A percentile compares a stretch with the other conserved stretches of the same genome.
phyloP scores from a whole-genome alignment of 1,140 invertebrate genomes.

The Drosophila seguyi region DNA sequence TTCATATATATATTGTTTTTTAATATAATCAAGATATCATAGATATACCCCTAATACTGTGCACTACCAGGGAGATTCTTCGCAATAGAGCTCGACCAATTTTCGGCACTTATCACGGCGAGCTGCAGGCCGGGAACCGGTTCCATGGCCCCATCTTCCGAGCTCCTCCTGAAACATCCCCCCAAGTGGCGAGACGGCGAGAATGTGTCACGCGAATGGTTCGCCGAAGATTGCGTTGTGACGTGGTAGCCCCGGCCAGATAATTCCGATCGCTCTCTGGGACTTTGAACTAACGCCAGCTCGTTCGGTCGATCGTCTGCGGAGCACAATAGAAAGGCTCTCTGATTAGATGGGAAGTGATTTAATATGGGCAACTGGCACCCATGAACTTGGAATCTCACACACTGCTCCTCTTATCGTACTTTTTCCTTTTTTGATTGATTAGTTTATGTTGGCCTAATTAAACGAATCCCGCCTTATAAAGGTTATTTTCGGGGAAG shows the following conservation, averaged over 20 bases:
- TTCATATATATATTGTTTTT: no score
- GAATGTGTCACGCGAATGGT: constrained; percentile 76
- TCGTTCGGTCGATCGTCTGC: constrained; percentile 12
- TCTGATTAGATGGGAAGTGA: constrained; percentile 50
- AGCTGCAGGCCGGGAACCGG: constrained; percentile 49
- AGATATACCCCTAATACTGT: neutral
- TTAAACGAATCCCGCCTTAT: constrained; percentile 32
- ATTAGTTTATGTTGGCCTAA: constrained; percentile 56
- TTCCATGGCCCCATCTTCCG: constrained; percentile 24
- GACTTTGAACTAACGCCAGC: constrained; percentile 64
- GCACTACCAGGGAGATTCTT: neutral
- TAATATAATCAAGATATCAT: neutral
- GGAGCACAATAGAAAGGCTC: constrained; percentile 44
- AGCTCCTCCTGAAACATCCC: constrained; percentile 7
- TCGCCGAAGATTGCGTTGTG: constrained; percentile 50
- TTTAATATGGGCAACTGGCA: constrained; percentile 28
- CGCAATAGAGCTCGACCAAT: constrained; percentile 24
- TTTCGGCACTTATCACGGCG: constrained; percentile 44
- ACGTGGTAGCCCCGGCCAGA: constrained; percentile 61
- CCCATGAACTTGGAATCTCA: constrained; percentile 60
- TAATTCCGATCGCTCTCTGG: constrained; percentile 62
- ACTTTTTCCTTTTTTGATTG: constrained; percentile 43
- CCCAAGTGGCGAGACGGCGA: constrained; percentile 27
- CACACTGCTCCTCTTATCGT: constrained; percentile 31
- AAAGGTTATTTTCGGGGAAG: constrained; percentile 2